phyloP scores from a whole-genome alignment of 2,888 invertebrate species.

The Scelioninae gen. 2 region DNA sequence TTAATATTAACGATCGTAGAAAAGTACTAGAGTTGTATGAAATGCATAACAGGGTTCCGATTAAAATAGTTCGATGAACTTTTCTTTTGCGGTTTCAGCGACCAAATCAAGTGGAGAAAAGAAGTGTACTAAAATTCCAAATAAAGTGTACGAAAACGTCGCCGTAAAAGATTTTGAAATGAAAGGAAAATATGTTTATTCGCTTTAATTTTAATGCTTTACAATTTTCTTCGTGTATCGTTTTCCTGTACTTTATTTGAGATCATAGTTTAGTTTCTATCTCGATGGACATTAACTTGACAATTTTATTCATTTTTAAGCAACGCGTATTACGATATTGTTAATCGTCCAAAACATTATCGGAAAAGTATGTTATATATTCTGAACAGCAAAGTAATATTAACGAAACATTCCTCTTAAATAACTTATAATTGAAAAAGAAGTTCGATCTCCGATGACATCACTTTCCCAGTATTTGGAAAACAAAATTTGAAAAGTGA shows the following conservation, averaged over 20 bases:
- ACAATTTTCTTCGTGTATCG: too few species aligned
- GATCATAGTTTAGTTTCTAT: too few species aligned
- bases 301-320: not conserved
- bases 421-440: conserved; percentile 4
- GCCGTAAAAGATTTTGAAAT: too few species aligned
- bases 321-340: not conserved
- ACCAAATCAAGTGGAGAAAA: too few species aligned
- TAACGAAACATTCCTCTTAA: conserved; percentile 14
- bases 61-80: conserved; percentile 26
- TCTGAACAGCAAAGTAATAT: not conserved
- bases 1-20: conserved; percentile 13
- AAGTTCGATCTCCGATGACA: conserved; percentile 25
- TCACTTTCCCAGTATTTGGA: conserved; percentile 9
- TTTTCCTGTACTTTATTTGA: too few species aligned
- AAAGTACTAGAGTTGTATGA: conserved; percentile 20
- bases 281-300: too few species aligned
- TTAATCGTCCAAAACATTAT: conserved; percentile 11
- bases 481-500: too few species aligned
- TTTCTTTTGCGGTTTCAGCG: conserved; percentile 9
- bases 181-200: too few species aligned
- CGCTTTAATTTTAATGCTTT: too few species aligned
- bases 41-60: conserved; percentile 41
- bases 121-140: too few species aligned
- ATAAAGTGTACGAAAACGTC: too few species aligned
- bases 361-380: not conserved